These are phyloP conservation scores for Lytechinus variegatus DNA, from an alignment of 35 echinoderm and acorn worm genomes.

Conservation along the genomic window DNA sequence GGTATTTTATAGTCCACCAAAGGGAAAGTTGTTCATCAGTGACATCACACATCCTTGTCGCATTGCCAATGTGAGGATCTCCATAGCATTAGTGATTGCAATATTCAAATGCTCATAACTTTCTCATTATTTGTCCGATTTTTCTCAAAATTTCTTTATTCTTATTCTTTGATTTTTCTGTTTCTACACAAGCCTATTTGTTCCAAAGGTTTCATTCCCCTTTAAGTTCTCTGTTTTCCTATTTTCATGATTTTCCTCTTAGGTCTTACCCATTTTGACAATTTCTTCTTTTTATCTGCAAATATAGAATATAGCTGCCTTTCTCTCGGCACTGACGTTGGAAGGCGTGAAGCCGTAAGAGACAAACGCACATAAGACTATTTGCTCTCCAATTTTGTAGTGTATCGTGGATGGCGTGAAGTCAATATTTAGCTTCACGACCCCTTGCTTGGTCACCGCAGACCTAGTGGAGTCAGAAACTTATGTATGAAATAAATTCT, in stretches of 20 bases:
- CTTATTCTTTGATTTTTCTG: no score
- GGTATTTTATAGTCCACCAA: no score
- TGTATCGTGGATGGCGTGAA: not conserved
- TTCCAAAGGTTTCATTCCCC: not conserved
- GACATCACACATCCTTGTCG: no score
- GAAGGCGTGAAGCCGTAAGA: not conserved
- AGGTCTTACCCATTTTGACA: not conserved
- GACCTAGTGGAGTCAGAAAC: not conserved
- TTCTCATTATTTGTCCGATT: no score
- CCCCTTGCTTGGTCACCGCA: not conserved
- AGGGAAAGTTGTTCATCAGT: no score
- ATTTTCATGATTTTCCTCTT: not conserved
- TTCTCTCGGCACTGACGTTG: not conserved
- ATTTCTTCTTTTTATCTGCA: not conserved
- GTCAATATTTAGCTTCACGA: not conserved
- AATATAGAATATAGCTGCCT: not conserved
- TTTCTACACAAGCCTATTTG: no score
- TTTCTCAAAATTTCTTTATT: no score
- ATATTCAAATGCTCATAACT: not conserved
- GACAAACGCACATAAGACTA: not conserved
- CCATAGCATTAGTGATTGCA: no score
- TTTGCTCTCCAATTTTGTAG: conserved; percentile 8
- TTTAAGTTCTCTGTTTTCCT: not conserved
- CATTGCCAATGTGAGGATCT: no score
- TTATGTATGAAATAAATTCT: not conserved